Evolutionary conservation across 2,113 vertebrate genomes (phyloP), one percentile per base, ranked within the genome.

Genomic region (Limanda limanda): DNA sequence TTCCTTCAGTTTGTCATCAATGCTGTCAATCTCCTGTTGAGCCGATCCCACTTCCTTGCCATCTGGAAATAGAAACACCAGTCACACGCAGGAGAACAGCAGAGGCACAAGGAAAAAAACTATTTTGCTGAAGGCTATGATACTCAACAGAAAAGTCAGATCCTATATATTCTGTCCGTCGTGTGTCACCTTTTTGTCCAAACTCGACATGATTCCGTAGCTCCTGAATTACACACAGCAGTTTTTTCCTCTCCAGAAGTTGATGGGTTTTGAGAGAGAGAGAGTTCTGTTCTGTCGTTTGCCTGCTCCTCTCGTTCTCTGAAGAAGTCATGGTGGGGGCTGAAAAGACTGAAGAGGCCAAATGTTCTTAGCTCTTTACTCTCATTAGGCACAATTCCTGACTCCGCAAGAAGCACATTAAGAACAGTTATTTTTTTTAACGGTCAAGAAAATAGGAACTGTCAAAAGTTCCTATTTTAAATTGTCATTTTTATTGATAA

Each of bases 161-260:
- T 45, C 10, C 25, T 23, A 81, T 42, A 60, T 17, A 8, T 31
- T 59, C 3, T 2, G 47, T 0, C 7, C 57, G 0, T 82, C 31
- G 1, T 31, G 6, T 1, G 6, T 31, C 27, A 89, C 88, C 86
- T 83, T 79, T 45, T 40, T 76, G 45, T 51, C 5, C 67, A 76
- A 64, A 71, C 3, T 76, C 54, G 1, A 21, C 25, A 17, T 67
- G 81, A 4, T 52, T 57, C 48, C 56, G 81, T 73, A 93, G 71
- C 5, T 93, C 88, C 37, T 87, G 69, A 51, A 92, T 63, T 27
- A 92, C 25, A 6, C 5, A 23, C 59, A 89, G 48, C n/a, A 92
- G 35, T 20, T 79, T 87, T 24, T 62, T 86, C 37, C 78, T 85
- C 40, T 93, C 83, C 5, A 9, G 25, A n/a, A 94, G 81, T 42